Evolutionary conservation across 2,113 vertebrate genomes (phyloP).

Genomic region (Amphilophus citrinellus): DNA sequence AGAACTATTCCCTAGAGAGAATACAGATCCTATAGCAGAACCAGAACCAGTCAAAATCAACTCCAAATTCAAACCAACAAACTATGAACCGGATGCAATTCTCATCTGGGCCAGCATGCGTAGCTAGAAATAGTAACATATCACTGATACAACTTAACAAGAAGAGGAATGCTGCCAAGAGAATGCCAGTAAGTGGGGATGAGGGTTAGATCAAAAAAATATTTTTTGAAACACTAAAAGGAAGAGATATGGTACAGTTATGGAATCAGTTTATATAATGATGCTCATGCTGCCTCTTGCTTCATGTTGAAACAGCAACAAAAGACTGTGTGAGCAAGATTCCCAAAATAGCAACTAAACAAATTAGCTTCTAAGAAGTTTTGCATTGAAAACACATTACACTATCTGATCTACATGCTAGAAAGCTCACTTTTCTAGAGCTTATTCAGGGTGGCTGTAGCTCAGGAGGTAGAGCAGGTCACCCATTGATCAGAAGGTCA

Average conservation of each 20-base stretch:
- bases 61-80: not conserved
- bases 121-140: not conserved
- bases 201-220: not conserved
- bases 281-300: not conserved
- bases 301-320: not conserved
- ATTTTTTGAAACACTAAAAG: not conserved
- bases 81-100: not conserved
- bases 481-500: too few species aligned
- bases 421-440: too few species aligned
- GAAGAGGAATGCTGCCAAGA: not conserved
- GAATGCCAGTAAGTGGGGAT: not conserved
- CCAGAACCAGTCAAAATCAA: not conserved
- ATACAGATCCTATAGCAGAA: not conserved
- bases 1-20: not conserved
- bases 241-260: not conserved
- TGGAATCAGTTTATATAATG: not conserved
- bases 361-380: not conserved
- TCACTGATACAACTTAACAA: not conserved
- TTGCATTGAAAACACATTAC: not conserved
- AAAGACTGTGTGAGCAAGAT: not conserved
- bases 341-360: not conserved
- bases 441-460: not conserved
- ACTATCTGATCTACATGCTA: not conserved
- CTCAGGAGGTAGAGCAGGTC: too few species aligned
- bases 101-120: not conserved